These are phyloP conservation scores for Ptychoptera albimana DNA, from an alignment of 2,888 invertebrate genomes.

Conservation along the genomic window DNA sequence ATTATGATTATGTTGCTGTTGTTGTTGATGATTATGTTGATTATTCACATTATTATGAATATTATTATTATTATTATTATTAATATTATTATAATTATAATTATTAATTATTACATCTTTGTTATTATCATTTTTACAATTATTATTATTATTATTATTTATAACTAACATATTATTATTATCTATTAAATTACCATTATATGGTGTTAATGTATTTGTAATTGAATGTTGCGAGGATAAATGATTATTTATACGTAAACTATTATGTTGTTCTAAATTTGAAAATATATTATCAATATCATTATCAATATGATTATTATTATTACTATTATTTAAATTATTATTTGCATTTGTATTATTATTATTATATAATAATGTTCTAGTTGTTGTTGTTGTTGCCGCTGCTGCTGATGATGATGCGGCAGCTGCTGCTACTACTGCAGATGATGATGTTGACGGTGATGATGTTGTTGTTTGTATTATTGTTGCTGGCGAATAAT, in stretches of 20 bases:
- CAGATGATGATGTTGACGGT: background rate
- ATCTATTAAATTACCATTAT: too few relatives aligned
- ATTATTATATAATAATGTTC: background rate
- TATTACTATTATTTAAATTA: background rate
- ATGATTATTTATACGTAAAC: too few relatives aligned
- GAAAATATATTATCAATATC: background rate
- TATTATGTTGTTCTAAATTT: too few relatives aligned
- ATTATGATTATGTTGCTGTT: too few relatives aligned
- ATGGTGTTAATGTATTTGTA: too few relatives aligned
- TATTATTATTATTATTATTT: background rate
- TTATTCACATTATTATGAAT: too few relatives aligned
- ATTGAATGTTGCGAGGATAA: too few relatives aligned
- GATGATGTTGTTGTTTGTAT: background rate
- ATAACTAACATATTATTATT: too few relatives aligned
- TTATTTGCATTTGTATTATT: too few relatives aligned
- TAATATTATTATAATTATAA: background rate
- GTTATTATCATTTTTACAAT: background rate
- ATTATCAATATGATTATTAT: conserved; percentile 1
- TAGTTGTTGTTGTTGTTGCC: conserved; percentile 3
- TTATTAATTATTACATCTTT: background rate
- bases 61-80: background rate
- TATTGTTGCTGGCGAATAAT: background rate
- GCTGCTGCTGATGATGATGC: conserved; percentile 3
- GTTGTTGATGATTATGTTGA: too few relatives aligned
- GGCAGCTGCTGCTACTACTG: background rate